A percentile compares a stretch with the other conserved stretches of the same genome.
These are phyloP conservation scores for Scolanthus callimorphus DNA, from an alignment of 92 coral and sea anemone genomes.

Conservation along the genomic window DNA sequence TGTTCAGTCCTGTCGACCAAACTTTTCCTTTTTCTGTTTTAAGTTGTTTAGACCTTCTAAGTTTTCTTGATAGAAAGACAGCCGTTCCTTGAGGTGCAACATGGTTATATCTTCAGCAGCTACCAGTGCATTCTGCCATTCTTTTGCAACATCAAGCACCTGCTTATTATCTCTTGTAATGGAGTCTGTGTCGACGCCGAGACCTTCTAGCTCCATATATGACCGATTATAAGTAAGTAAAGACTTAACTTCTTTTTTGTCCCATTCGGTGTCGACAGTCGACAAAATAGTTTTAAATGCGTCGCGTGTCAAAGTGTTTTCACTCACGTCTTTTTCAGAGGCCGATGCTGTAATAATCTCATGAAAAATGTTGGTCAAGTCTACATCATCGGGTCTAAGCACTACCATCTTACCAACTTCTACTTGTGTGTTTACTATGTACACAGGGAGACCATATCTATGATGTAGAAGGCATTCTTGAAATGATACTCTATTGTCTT, in stretches of 20 bases:
- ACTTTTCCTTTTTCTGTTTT: constrained; percentile 7
- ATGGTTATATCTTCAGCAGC: constrained; percentile 4
- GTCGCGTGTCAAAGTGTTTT: constrained; percentile 3
- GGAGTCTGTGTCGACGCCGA: constrained; percentile 5
- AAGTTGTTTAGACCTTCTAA: constrained; percentile 3
- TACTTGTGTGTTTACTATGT: constrained; percentile 10
- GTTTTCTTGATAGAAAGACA: background rate
- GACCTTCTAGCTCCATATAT: background rate
- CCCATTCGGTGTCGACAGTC: constrained; percentile 46
- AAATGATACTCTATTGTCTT: constrained; percentile 20
- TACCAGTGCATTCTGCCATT: constrained; percentile 15
- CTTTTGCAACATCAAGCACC: constrained; percentile 30
- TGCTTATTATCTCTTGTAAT: background rate
- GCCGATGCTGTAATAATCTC: constrained; percentile 5
- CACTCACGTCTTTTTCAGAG: constrained; percentile 2
- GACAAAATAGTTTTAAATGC: constrained; percentile 3
- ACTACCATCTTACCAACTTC: constrained; percentile 8
- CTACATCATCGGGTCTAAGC: constrained; percentile 13
- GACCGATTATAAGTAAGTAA: constrained; percentile 2
- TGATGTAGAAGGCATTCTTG: constrained; percentile 10
- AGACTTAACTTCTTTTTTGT: constrained; percentile 15
- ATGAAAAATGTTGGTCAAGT: constrained; percentile 14
- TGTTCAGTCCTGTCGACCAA: too few relatives aligned
- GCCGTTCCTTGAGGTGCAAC: too few relatives aligned
- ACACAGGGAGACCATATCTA: constrained; percentile 13